These are phyloP conservation scores for Pangasius djambal DNA, from an alignment of 2,797 vertebrate species.

Conservation along the genomic window DNA sequence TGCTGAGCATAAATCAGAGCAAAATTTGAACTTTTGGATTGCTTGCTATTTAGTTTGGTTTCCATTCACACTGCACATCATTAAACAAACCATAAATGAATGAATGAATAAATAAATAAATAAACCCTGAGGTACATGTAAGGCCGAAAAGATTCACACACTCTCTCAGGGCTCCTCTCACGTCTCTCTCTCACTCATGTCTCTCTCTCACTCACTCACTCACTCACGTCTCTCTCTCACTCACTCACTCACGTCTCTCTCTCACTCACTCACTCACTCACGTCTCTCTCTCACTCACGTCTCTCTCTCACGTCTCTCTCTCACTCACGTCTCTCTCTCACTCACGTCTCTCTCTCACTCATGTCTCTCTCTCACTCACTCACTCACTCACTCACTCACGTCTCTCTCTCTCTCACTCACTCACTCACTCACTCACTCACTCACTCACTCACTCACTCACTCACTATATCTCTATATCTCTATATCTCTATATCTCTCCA, in stretches of 20 bases:
- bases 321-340: too few relatives aligned
- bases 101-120: neutral
- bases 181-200: neutral
- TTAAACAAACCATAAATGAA: neutral
- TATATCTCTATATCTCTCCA: too few relatives aligned
- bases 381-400: too few relatives aligned
- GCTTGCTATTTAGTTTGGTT: neutral
- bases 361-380: too few relatives aligned
- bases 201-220: neutral
- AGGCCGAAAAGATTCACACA: neutral
- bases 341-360: neutral
- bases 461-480: too few relatives aligned
- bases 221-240: too few relatives aligned
- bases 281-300: too few relatives aligned
- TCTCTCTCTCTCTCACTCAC: neutral
- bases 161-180: too few relatives aligned
- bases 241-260: too few relatives aligned
- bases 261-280: too few relatives aligned
- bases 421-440: too few relatives aligned
- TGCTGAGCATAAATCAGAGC: neutral
- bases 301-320: neutral
- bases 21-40: neutral
- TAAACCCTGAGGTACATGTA: neutral
- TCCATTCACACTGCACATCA: neutral
- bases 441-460: too few relatives aligned